Evolutionary conservation across 2,888 invertebrate species (phyloP), one percentile per base, ranked within the genome.

Genomic region (Amblyjoppa fuscipennis): DNA sequence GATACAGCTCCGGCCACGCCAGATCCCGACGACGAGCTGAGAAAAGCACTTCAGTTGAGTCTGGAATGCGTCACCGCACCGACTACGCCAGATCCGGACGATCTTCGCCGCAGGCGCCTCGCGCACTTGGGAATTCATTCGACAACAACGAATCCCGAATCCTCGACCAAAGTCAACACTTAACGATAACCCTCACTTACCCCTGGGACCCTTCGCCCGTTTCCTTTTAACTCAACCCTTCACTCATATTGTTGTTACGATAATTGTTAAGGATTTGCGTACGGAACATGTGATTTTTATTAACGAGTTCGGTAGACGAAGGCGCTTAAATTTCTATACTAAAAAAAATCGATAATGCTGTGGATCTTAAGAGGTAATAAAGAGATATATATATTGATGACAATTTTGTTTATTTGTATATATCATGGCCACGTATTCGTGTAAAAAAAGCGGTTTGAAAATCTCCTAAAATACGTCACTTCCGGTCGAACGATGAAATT

Each of bases 21-120:
- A 11, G 94, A 94, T 84, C 90, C 91, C 6, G 95, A 95, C 70
- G 93, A 94, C 41, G 95, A 95, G 53, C 91, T 96, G 68, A 94
- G 95, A 86, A 94, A 93, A 88, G 95, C 95, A 1, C 89, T 95
- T 28, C 93, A 94, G 87, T 90, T 95, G 82, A 95, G 95, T 90
- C 91, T 95, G 81, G 94, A 94, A 85, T 94, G 94, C 66, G 92
- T 93, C 5, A 92, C 93, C 4, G 91, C 93, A 45, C 94, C 94
- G 16, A 90, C 93, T 11, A 94, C 93, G 3, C 93, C 93, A 6
- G 94, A 94, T 86, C 92, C 91, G 2, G 94, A 94, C 49, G 93
- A 94, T 73, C 70, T 93, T 5, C 93, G 92, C 51, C 93, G 93
- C 90, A 90, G 91, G 69, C 91, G 92, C 6, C 84, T 93, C 66